Base-by-base conservation (phyloP, 2,888 invertebrate genomes). In the Agrenia bidenticulata region DNA sequence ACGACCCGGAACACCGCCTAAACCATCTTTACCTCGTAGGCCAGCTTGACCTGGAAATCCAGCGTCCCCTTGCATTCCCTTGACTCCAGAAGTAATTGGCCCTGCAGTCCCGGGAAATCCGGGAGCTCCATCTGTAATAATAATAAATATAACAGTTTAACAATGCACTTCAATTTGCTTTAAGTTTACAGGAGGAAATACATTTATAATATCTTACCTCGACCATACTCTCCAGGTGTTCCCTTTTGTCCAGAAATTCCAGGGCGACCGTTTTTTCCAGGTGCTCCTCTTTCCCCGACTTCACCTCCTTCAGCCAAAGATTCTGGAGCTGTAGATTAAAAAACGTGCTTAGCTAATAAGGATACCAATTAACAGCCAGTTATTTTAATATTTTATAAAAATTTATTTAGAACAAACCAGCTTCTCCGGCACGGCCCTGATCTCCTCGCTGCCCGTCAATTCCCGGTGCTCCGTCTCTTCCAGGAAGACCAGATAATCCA, bases 181-280 rank as follows among this genome's bases (percentile, higher is more conserved):
- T n/a, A n/a, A n/a, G n/a, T n/a, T n/a, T n/a, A n/a, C n/a, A n/a
- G n/a, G n/a, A n/a, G n/a, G n/a, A n/a, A n/a, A n/a, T n/a, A n/a
- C n/a, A n/a, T n/a, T n/a, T n/a, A n/a, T n/a, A n/a, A n/a, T n/a
- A n/a, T 5, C 19, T 15, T 55, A 55, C 55, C 26, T 21, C 39
- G 37, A 19, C 68, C 71, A 42, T 71, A 68, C 42, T 68, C 66
- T 41, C 71, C 71, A 19, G 71, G 71, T 11, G 55, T 49, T 17
- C 90, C 90, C n/a, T 84, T 81, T 11, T 84, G 80, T 27, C 92
- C 92, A 78, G 87, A 84, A 58, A 84, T 80, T 26, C 90, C 91
- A 50, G 82, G 77, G 66, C 81, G 81, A 51, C 91, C 92, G 51
- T 78, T 77, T 72, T 89, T 87, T 27, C 92, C 92, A 21, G 77